A percentile compares a stretch with the other conserved stretches of the same genome.
Conservation (phyloP, 2,888 invertebrate species). For the Drosophila melanocephala region DNA sequence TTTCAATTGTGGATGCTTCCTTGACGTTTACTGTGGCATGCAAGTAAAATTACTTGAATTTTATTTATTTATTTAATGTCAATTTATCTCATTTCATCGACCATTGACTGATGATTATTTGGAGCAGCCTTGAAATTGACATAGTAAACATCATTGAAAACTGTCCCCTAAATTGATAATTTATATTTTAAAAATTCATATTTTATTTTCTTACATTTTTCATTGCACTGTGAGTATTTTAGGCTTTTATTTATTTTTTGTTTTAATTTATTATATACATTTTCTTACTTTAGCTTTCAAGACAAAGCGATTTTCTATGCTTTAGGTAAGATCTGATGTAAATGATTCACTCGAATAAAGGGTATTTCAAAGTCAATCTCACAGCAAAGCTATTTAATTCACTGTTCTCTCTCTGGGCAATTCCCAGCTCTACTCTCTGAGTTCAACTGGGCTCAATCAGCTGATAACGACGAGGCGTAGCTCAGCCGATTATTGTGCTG, state of each 20-base stretch:
- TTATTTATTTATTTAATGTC: not conserved
- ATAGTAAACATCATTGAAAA: too few relatives aligned
- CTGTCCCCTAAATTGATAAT: not conserved
- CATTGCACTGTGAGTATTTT: not conserved
- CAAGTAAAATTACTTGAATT: not conserved
- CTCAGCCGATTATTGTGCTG: conserved; percentile 35
- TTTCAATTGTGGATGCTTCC: not conserved
- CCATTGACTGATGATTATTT: not conserved
- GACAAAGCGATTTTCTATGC: not conserved
- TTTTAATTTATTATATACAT: not conserved
- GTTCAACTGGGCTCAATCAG: conserved; percentile 27
- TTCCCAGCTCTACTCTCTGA: not conserved
- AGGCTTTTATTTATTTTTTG: not conserved
- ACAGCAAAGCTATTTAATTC: not conserved
- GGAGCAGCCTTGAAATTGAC: not conserved
- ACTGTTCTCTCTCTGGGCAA: not conserved
- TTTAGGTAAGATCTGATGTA: not conserved
- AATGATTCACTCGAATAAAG: conserved; percentile 2
- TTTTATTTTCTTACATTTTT: not conserved
- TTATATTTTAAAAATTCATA: not conserved
- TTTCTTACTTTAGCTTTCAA: not conserved
- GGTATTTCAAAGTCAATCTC: conserved; percentile 28
- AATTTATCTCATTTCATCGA: not conserved
- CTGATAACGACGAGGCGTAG: conserved; percentile 55
- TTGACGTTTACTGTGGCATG: not conserved